Evolutionary conservation across 2,888 invertebrate species (phyloP), one percentile per base, ranked within the genome.

Genomic region (Ectropis crepuscularia): DNA sequence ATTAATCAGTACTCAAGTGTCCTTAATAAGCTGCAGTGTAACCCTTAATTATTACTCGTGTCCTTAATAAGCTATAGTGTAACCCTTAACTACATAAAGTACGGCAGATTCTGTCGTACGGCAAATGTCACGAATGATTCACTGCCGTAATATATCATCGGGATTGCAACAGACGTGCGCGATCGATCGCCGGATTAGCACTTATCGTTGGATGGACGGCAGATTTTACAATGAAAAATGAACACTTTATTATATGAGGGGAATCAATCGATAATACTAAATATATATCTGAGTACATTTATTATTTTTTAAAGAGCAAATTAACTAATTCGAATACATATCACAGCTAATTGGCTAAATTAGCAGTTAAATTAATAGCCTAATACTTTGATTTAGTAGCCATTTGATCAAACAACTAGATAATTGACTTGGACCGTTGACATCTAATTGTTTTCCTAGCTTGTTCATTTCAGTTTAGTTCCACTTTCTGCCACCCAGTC

Each of bases 151-250:
- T 61, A 43, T 12, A 39, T 61, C 55, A 61, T 50, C 48, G 42
- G 51, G 11, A 43, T 49, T 61, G 61, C 61, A 55, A 28, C 61
- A 54, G 54, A 54, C 48, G 61, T 28, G 61, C 12, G 0, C 59
- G 50, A 61, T 55, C 55, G 54, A 55, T 50, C 54, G 28, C n/a
- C 11, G 41, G 49, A 61, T 61, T 61, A 55, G 28, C 48, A 47
- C 54, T 39, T 11, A 50, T 50, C 50, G 48, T 8, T 28, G 39
- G 49, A 50, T 38, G 2, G 45, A 28, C 54, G 39, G 16, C 61
- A 55, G 6, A 54, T 54, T 54, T 43, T 43, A 11, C 42, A 42
- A 28, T 51, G 11, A 47, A 59, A 53, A 46, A 46, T 46, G 51
- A 8, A 60, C 28, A 45, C 38, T 53, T 12, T 41, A 46, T n/a